Evolutionary conservation across 92 coral and sea anemone genomes (phyloP).

Genomic region (Palythoa grandis): DNA sequence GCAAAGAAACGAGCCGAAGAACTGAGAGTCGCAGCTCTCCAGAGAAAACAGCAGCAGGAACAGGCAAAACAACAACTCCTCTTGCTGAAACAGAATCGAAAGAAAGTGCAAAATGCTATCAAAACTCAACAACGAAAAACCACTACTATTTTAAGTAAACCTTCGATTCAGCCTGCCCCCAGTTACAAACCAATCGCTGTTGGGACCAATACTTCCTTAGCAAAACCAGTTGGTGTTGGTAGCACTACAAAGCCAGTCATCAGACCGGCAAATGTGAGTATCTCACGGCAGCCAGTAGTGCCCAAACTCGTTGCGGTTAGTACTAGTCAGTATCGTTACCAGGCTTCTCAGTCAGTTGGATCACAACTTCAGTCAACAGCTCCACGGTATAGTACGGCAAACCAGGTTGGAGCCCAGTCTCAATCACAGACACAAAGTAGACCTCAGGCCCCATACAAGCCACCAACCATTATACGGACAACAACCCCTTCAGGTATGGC

Average conservation of each 20-base stretch:
- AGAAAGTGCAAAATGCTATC: conserved; percentile 94
- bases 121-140: conserved; percentile 82
- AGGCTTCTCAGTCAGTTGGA: not conserved
- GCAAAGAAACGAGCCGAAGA: conserved; percentile 84
- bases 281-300: conserved; percentile 36
- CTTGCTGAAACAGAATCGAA: conserved; percentile 83
- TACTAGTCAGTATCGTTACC: conserved; percentile 24
- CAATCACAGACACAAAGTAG: conserved; percentile 17
- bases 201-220: not conserved
- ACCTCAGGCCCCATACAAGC: conserved; percentile 15
- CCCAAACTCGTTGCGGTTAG: conserved; percentile 27
- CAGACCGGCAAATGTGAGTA: conserved; percentile 8
- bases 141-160: conserved; percentile 40
- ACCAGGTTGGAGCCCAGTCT: conserved; percentile 26
- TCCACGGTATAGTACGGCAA: conserved; percentile 14
- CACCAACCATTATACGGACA: conserved; percentile 19
- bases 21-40: conserved; percentile 82
- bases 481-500: conserved; percentile 9
- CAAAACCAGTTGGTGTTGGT: not conserved
- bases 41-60: conserved; percentile 92
- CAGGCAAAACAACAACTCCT: conserved; percentile 93
- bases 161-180: conserved; percentile 40
- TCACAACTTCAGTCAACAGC: conserved; percentile 26
- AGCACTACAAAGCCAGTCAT: not conserved
- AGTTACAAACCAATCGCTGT: conserved; percentile 31